A percentile compares a stretch with the other conserved stretches of the same genome.
Conservation (phyloP, 2,888 invertebrate species). For the Rhynchonema sp. region DNA sequence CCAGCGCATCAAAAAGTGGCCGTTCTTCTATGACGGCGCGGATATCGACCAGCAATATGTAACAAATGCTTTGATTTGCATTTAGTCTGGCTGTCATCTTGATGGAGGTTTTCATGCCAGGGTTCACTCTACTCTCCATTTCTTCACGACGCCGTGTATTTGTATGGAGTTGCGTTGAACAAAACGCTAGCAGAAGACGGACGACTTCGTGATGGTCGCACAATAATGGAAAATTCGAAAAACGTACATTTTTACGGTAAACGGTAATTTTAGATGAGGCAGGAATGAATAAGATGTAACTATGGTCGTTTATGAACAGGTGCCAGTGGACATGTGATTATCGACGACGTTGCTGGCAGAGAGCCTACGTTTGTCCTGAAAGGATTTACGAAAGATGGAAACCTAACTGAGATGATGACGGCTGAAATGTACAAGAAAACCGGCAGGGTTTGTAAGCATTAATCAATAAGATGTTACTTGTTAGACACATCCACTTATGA, state of each 20-base stretch:
- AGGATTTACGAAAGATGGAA: slow-evolving; percentile 2
- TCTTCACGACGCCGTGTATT: slow-evolving; percentile 13
- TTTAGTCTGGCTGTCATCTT: too few relatives aligned
- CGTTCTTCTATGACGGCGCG: slow-evolving; percentile 10
- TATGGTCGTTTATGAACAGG: neutral
- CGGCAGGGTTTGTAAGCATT: neutral
- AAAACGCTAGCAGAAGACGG: slow-evolving; percentile 6
- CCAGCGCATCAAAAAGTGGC: slow-evolving; percentile 10
- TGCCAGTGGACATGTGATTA: slow-evolving; percentile 5
- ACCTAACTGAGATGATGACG: neutral
- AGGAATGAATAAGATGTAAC: neutral
- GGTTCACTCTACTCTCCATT: slow-evolving; percentile 11
- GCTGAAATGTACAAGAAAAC: slow-evolving; percentile 5
- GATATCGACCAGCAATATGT: neutral
- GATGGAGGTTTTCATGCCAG: too few relatives aligned
- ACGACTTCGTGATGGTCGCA: neutral
- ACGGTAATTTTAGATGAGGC: neutral
- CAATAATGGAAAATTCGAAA: neutral
- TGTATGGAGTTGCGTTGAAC: slow-evolving; percentile 12
- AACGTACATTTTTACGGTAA: neutral
- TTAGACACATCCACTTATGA: neutral
- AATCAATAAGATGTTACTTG: neutral
- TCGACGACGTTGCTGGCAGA: slow-evolving; percentile 2
- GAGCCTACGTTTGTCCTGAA: slow-evolving; percentile 7
- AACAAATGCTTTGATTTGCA: too few relatives aligned